A percentile compares a stretch with the other conserved stretches of the same genome.
Conservation (phyloP, 2,888 invertebrate genomes). For the Lycocerus yunnanus region DNA sequence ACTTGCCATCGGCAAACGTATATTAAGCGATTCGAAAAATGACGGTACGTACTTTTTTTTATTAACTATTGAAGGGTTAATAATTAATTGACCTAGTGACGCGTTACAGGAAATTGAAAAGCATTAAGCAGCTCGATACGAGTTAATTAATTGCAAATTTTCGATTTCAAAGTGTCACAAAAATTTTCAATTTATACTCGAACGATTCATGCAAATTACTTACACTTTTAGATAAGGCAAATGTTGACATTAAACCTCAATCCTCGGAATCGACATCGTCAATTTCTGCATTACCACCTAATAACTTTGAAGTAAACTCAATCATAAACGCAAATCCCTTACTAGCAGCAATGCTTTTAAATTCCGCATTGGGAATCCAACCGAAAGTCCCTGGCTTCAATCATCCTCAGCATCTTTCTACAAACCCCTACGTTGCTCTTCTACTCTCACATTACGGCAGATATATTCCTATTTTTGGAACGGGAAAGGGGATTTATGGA, state of each 20-base stretch:
- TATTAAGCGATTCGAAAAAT: not conserved
- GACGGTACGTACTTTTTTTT: not conserved
- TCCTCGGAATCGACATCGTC: not conserved
- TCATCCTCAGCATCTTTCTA: slow-evolving; percentile 61
- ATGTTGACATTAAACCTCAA: not conserved
- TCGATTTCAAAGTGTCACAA: not conserved
- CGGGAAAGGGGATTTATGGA: slow-evolving; percentile 62
- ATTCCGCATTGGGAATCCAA: slow-evolving; percentile 41
- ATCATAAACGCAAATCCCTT: slow-evolving; percentile 42
- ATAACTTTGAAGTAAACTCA: slow-evolving; percentile 3
- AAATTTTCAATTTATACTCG: not conserved
- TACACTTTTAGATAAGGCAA: not conserved
- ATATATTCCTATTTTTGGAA: slow-evolving; percentile 56
- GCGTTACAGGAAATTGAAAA: not conserved
- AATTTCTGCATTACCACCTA: not conserved
- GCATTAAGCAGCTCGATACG: not conserved
- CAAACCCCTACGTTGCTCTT: slow-evolving; percentile 65
- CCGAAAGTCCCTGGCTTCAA: slow-evolving; percentile 55
- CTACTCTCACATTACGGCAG: slow-evolving; percentile 68
- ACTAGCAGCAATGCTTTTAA: slow-evolving; percentile 45
- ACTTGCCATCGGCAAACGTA: not conserved
- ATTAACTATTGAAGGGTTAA: not conserved
- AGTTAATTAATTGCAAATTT: slow-evolving; percentile 11
- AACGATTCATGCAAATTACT: not conserved
- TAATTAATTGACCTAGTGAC: not conserved